Base-by-base conservation (phyloP, 2,113 vertebrate species). In the Erythrolamprus reginae region DNA sequence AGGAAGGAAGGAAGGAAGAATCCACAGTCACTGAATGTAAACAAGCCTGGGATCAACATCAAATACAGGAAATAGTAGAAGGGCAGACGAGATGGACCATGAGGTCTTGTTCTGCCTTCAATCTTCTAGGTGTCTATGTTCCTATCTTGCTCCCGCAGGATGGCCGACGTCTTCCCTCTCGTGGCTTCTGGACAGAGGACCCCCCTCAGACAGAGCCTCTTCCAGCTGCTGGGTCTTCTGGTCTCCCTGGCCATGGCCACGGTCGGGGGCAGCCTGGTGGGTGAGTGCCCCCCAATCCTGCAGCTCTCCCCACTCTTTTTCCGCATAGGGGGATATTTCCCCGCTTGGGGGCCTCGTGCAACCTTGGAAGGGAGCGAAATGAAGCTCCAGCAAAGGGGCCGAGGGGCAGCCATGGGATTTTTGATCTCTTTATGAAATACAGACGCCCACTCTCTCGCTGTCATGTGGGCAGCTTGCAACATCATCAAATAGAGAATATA, bases 191-290 rank as follows among this genome's bases (percentile, higher is more conserved):
- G 93, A 0, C 2, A 53, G 0, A 70, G 95, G 82, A 58, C 50
- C 0, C 86, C 96, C 4, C 82, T 87, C 0, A 38, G 4, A 5
- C 98, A 99, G 91, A 98, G 95, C 0, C 0, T 96, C 0, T 65
- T 92, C 51, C 98, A 99, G 94, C 96, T 97, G 45, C 82, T 96
- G 0, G 98, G 98, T 2, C 95, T 99, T 45, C 96, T 94, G 0
- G 86, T 99, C 91, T 98, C 98, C 0, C 96, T 99, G 84, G 96
- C 94, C 38, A 90, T 98, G 0, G 98, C 98, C 17, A 19, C 94
- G 0, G 6, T 98, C 2, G 98, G 99, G 0, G 98, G 98, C 0
- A 86, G 94, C 13, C 1, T 99, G 82, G 97, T 97, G 12, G 99
- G 99, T 99, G 94, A 91, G 98, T 95, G n/a, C n/a, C n/a, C n/a